phyloP scores from a whole-genome alignment of 2,888 invertebrate species.

The Ophion costatus region DNA sequence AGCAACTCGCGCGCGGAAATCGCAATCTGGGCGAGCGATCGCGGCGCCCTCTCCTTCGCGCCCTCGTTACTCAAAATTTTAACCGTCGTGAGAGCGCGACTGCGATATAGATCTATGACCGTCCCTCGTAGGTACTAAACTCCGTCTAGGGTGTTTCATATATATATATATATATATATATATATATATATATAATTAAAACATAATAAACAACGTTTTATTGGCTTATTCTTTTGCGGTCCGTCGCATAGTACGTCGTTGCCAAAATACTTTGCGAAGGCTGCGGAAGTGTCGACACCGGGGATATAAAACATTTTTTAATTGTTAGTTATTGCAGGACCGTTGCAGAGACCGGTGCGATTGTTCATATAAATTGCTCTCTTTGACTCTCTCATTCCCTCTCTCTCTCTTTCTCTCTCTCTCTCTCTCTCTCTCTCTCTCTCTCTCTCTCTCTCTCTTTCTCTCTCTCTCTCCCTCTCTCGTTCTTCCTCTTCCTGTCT shows the following conservation, averaged over 20 bases:
- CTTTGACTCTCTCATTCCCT: conserved; percentile 36
- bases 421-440: conserved; percentile 18
- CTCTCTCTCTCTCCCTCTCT: background rate
- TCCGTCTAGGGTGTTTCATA: background rate
- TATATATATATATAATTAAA: background rate
- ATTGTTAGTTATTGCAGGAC: conserved; percentile 62
- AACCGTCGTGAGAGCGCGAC: conserved; percentile 60
- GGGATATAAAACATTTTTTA: conserved; percentile 54
- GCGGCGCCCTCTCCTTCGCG: conserved; percentile 38
- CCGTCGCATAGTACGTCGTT: conserved; percentile 21
- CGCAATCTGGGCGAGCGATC: conserved; percentile 57
- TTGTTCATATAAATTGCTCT: conserved; percentile 15
- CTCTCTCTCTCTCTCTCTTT: background rate
- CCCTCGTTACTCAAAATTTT: conserved; percentile 63
- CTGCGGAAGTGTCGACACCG: conserved; percentile 61
- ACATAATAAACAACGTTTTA: background rate
- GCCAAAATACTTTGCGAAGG: conserved; percentile 52
- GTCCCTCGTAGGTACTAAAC: background rate
- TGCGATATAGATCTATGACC: conserved; percentile 26
- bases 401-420: background rate
- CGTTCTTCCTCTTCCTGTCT: no score
- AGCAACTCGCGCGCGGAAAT: conserved; percentile 45
- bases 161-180: background rate
- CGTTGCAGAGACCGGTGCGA: background rate
- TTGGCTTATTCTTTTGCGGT: conserved; percentile 12